phyloP scores from a whole-genome alignment of 30 jellyfish, hydroid and myxozoan genomes.

The Turritopsis dohrnii region DNA sequence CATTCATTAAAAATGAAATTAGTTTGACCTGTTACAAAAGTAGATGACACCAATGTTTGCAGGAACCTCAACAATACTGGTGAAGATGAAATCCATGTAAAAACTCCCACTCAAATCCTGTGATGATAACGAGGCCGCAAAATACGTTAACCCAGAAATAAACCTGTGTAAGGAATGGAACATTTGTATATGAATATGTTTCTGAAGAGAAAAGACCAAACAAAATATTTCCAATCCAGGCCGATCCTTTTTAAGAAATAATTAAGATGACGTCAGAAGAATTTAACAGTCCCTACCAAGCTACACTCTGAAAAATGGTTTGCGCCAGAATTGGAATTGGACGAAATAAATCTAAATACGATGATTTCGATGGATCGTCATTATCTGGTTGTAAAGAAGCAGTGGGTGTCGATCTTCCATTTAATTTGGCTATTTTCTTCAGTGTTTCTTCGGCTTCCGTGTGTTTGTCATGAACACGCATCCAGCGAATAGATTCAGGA shows the following conservation, averaged over 20 bases:
- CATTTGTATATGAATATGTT: not conserved
- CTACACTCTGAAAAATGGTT: slow-evolving; percentile 43
- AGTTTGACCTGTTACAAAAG: slow-evolving; percentile 46
- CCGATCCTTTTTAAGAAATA: too few relatives aligned
- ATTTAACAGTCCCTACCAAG: slow-evolving; percentile 73
- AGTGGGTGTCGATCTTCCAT: slow-evolving; percentile 33
- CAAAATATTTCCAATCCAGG: too few relatives aligned
- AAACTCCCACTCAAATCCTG: slow-evolving; percentile 73
- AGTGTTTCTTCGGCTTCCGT: slow-evolving; percentile 54
- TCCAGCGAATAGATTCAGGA: slow-evolving; percentile 79
- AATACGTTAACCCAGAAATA: slow-evolving; percentile 66
- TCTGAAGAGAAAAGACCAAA: too few relatives aligned
- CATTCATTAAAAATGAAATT: too few relatives aligned
- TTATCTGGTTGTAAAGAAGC: slow-evolving; percentile 20
- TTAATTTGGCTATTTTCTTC: slow-evolving; percentile 41
- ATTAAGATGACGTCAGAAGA: too few relatives aligned
- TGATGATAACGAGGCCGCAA: slow-evolving; percentile 63
- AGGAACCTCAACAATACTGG: slow-evolving; percentile 68
- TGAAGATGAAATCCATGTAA: slow-evolving; percentile 53
- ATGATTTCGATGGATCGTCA: not conserved
- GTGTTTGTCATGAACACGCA: slow-evolving; percentile 56
- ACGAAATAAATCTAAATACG: slow-evolving; percentile 34
- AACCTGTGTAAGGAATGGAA: slow-evolving; percentile 36
- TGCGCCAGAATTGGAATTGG: slow-evolving; percentile 29
- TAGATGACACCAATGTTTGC: slow-evolving; percentile 53